Evolutionary conservation across 2,113 vertebrate species (phyloP).

Genomic region (Naja naja): DNA sequence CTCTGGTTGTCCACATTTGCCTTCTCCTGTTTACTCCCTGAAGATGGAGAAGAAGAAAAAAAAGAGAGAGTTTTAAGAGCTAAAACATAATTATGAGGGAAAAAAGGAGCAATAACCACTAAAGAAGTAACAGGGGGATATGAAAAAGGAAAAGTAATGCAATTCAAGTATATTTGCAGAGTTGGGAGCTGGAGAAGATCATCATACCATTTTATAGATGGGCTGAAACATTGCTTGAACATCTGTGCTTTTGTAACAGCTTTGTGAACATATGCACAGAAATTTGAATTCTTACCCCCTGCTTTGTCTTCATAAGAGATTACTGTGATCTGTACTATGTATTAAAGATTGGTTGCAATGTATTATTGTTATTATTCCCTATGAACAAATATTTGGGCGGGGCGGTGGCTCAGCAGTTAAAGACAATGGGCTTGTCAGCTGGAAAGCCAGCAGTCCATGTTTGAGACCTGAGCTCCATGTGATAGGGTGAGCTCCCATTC

Average conservation of each 20-base stretch:
- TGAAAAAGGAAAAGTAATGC: accelerated
- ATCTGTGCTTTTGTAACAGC: background rate
- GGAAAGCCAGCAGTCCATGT: background rate
- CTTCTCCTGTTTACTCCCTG: slow-evolving; percentile 49
- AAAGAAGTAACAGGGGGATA: accelerated
- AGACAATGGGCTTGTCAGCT: background rate
- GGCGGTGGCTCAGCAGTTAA: background rate
- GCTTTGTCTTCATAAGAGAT: background rate
- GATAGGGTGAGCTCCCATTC: background rate
- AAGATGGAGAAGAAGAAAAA: background rate
- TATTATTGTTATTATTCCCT: background rate
- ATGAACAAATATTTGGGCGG: background rate
- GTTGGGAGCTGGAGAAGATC: background rate
- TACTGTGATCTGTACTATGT: background rate
- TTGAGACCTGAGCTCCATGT: background rate
- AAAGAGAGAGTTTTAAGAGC: background rate
- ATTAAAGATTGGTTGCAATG: no score
- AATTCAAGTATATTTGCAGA: background rate
- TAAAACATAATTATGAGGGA: background rate
- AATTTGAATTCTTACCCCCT: background rate
- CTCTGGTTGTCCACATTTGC: slow-evolving; percentile 36
- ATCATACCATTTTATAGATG: background rate
- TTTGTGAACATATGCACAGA: background rate
- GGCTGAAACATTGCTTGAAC: background rate
- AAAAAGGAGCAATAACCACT: background rate